Conservation (phyloP, 1,140 invertebrate species). For the Drosophila serrata region DNA sequence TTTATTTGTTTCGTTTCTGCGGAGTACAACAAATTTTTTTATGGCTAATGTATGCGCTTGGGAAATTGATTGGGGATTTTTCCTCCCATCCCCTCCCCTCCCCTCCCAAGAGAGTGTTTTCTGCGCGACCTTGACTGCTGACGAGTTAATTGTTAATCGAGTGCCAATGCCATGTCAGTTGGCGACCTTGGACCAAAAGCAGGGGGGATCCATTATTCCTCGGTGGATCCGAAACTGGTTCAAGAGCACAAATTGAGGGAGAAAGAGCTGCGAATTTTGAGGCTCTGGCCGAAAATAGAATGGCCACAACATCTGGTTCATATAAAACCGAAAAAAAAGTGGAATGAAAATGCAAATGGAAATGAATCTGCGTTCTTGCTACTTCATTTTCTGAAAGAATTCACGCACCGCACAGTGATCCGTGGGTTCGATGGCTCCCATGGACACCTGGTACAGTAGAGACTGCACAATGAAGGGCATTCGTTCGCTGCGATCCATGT, state of each 20-base stretch:
- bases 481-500: constrained; percentile 23
- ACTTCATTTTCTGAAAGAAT: constrained; percentile 42
- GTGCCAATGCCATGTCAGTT: constrained; percentile 55
- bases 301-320: constrained; percentile 62
- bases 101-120: neutral
- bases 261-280: constrained; percentile 47
- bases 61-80: constrained; percentile 60
- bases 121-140: constrained; percentile 41
- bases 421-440: constrained; percentile 47
- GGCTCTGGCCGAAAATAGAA: constrained; percentile 67
- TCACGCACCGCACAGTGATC: constrained; percentile 52
- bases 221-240: constrained; percentile 49
- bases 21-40: constrained; percentile 54
- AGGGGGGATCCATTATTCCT: constrained; percentile 58
- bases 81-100: neutral
- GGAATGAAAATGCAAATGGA: constrained; percentile 40
- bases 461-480: constrained; percentile 64
- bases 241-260: constrained; percentile 53
- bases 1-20: constrained; percentile 45
- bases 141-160: constrained; percentile 47
- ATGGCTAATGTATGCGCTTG: constrained; percentile 79
- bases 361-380: constrained; percentile 32
- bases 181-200: constrained; percentile 65
- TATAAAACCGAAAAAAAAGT: constrained; percentile 52
- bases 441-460: constrained; percentile 56